Evolutionary conservation across 2,797 vertebrate species (phyloP).

Genomic region (Cichlasoma orientale): DNA sequence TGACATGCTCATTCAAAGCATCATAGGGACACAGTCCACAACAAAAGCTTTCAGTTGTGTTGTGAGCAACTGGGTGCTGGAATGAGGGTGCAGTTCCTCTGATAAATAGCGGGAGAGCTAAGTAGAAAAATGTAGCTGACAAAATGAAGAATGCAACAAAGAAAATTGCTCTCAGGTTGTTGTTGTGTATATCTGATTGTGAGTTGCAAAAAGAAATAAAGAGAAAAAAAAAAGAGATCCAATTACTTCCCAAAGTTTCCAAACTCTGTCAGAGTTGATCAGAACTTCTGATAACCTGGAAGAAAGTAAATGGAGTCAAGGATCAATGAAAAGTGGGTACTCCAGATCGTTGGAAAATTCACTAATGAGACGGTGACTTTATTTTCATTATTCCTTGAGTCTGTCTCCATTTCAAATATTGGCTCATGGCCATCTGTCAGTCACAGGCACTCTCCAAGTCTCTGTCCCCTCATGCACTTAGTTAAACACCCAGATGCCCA

Average conservation of each 20-base stretch:
- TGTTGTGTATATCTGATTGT: not conserved
- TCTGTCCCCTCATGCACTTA: not conserved
- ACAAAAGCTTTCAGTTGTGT: constrained; percentile 19
- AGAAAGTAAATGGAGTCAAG: not conserved
- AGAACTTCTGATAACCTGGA: constrained; percentile 9
- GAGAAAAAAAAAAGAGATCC: not conserved
- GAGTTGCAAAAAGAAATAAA: not conserved
- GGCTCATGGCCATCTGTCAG: constrained; percentile 8
- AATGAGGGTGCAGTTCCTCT: not conserved
- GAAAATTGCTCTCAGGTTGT: not conserved
- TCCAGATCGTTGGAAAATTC: not conserved
- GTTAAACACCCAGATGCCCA: constrained; percentile 8
- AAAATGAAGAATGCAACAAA: not conserved
- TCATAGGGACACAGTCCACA: not conserved
- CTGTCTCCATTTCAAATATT: constrained; percentile 23
- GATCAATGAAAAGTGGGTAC: not conserved
- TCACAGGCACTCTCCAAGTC: not conserved
- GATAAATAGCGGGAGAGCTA: constrained; percentile 1
- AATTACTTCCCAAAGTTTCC: constrained; percentile 36
- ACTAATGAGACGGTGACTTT: constrained; percentile 6
- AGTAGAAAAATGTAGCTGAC: not conserved
- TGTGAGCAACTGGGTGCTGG: not conserved
- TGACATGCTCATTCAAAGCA: constrained; percentile 43
- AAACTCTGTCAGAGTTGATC: not conserved
- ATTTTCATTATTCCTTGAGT: constrained; percentile 9